Percentiles rank a stretch among this genome's conserved stretches.
Evolutionary conservation across 2,113 vertebrate genomes (phyloP).

Genomic region (Campylorhamphus procurvoides): DNA sequence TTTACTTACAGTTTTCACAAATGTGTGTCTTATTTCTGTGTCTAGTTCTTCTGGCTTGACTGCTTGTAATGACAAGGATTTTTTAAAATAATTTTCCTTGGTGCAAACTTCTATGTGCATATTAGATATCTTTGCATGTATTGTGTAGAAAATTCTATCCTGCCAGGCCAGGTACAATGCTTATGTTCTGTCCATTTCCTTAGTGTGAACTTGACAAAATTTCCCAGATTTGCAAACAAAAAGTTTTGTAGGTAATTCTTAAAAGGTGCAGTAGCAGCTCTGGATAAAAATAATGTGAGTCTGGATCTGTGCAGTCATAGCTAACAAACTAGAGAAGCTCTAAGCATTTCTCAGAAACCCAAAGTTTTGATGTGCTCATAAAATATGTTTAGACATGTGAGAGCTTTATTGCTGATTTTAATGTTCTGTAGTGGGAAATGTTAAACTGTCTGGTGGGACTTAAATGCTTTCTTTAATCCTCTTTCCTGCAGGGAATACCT

Average conservation of each 20-base stretch:
- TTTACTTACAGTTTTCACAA: not conserved
- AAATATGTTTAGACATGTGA: not conserved
- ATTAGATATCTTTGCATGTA: not conserved
- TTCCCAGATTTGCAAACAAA: not conserved
- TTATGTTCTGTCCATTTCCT: not conserved
- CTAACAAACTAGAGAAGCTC: not conserved
- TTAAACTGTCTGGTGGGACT: not conserved
- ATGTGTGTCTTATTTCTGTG: not conserved
- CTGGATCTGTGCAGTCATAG: not conserved
- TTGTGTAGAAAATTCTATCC: not conserved
- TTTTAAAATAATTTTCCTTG: not conserved
- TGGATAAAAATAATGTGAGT: not conserved
- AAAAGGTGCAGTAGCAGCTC: not conserved
- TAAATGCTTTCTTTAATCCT: slow-evolving; percentile 8
- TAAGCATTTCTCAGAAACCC: not conserved
- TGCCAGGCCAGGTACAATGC: not conserved
- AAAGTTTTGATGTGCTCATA: not conserved
- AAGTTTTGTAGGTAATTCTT: not conserved
- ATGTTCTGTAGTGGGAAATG: not conserved
- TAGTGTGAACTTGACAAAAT: not conserved
- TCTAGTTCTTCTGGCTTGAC: not conserved
- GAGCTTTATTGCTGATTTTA: not conserved
- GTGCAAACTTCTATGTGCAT: not conserved
- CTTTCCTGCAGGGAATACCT: slow-evolving; percentile 85
- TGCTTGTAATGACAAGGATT: not conserved